A percentile compares a stretch with the other conserved stretches of the same genome.
These are phyloP conservation scores for Leptogaster cylindrica DNA, from an alignment of 2,888 invertebrate genomes.

Conservation along the genomic window DNA sequence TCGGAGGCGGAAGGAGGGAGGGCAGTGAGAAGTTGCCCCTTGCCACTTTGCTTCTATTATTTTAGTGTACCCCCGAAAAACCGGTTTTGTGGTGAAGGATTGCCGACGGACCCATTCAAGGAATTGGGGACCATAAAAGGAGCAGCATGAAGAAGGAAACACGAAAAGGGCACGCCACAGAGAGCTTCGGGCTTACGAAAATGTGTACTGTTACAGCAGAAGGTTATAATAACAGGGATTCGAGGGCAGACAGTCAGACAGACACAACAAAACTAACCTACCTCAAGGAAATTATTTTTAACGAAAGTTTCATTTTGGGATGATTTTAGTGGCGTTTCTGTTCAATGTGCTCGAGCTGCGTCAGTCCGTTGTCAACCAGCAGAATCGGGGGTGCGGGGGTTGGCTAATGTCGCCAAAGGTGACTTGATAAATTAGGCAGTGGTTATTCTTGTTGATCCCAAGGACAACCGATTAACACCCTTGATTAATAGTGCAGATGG, in stretches of 20 bases:
- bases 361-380: background rate
- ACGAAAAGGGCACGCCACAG: conserved; percentile 23
- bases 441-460: background rate
- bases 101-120: conserved; percentile 40
- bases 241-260: conserved; percentile 27
- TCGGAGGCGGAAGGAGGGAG: background rate
- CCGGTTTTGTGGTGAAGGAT: conserved; percentile 38
- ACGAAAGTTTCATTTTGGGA: conserved; percentile 37
- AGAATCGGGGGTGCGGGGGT: conserved; percentile 1
- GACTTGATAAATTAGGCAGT: conserved; percentile 1
- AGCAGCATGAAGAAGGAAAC: conserved; percentile 9
- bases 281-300: conserved; percentile 37
- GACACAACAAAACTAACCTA: conserved; percentile 41
- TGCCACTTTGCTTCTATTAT: conserved; percentile 32
- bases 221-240: conserved; percentile 10
- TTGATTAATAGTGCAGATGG: too few relatives aligned
- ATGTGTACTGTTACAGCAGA: conserved; percentile 29
- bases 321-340: conserved; percentile 29
- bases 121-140: conserved; percentile 36
- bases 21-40: conserved; percentile 14
- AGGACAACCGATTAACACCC: conserved; percentile 4
- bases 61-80: conserved; percentile 30
- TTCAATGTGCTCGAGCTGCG: too few relatives aligned
- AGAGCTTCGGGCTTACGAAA: conserved; percentile 22
- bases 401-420: conserved; percentile 8